These are phyloP conservation scores for Thymelicus acteon DNA, from an alignment of 2,888 invertebrate species.

Conservation along the genomic window DNA sequence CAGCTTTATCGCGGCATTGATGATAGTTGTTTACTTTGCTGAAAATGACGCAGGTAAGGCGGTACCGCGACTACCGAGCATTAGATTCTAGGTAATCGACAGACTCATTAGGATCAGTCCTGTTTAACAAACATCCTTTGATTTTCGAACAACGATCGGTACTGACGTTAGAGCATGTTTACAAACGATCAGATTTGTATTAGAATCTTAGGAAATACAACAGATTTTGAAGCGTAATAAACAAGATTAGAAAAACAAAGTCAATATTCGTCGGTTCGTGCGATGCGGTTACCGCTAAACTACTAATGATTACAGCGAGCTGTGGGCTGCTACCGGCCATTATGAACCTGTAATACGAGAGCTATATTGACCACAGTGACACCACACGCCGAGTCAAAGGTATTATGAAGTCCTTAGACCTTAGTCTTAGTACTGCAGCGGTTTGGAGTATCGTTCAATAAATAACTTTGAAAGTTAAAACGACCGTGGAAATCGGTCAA, in stretches of 20 bases:
- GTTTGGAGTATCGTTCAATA: slow-evolving; percentile 13
- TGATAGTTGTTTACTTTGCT: slow-evolving; percentile 68
- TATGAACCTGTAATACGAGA: slow-evolving; percentile 50
- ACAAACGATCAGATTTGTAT: slow-evolving; percentile 16
- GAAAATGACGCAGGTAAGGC: slow-evolving; percentile 69
- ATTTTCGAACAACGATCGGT: background rate
- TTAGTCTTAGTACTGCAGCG: slow-evolving; percentile 32
- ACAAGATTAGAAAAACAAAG: slow-evolving; percentile 25
- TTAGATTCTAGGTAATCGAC: slow-evolving; percentile 39
- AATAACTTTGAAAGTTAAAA: slow-evolving; percentile 26
- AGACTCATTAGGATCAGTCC: slow-evolving; percentile 6
- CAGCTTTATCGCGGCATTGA: slow-evolving; percentile 67
- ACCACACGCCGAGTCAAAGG: slow-evolving; percentile 36
- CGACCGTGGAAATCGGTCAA: slow-evolving; percentile 35
- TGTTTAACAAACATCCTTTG: slow-evolving; percentile 32
- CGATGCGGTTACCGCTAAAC: slow-evolving; percentile 32
- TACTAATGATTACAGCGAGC: slow-evolving; percentile 44
- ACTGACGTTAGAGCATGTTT: slow-evolving; percentile 27
- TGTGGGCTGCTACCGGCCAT: slow-evolving; percentile 43
- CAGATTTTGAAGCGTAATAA: slow-evolving; percentile 22
- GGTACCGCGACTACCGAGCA: slow-evolving; percentile 52
- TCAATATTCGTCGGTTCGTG: background rate
- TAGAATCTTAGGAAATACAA: slow-evolving; percentile 21
- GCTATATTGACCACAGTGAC: slow-evolving; percentile 52
- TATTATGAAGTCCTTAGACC: slow-evolving; percentile 38